Conservation (phyloP, 2,797 vertebrate genomes). For the Enteromius radiatus region DNA sequence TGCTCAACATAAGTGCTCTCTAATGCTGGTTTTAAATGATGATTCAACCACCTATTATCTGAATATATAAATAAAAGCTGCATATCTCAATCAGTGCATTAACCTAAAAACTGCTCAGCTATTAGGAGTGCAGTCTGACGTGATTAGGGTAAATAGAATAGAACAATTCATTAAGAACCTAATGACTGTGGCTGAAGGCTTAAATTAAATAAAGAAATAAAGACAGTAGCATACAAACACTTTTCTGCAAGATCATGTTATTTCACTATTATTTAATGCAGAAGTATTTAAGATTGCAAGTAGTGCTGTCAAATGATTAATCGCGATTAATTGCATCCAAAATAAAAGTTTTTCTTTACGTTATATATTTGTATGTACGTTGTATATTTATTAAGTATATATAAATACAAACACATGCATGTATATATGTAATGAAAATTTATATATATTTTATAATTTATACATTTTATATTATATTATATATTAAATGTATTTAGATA, state of each 20-base stretch:
- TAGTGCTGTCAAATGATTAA: no score
- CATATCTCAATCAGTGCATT: slow-evolving; percentile 30
- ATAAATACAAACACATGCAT: no score
- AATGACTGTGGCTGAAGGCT: slow-evolving; percentile 31
- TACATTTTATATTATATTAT: no score
- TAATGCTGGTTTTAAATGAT: slow-evolving; percentile 65
- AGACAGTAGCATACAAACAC: slow-evolving; percentile 7
- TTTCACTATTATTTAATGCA: not conserved
- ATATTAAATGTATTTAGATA: no score
- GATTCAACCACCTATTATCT: slow-evolving; percentile 61
- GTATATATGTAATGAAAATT: no score
- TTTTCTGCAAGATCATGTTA: not conserved
- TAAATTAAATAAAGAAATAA: slow-evolving; percentile 14
- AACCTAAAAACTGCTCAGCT: slow-evolving; percentile 7
- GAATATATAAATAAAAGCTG: slow-evolving; percentile 36
- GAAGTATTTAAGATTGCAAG: not conserved
- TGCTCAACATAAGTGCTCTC: slow-evolving; percentile 61
- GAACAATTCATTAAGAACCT: slow-evolving; percentile 32
- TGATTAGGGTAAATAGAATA: slow-evolving; percentile 39
- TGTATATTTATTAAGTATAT: no score
- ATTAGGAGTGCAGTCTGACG: not conserved
- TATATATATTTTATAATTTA: no score
- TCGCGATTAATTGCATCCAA: no score
- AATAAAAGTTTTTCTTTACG: no score
- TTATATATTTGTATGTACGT: no score